Conservation (phyloP, 2,797 vertebrate genomes). For the Oryzias sinensis region DNA sequence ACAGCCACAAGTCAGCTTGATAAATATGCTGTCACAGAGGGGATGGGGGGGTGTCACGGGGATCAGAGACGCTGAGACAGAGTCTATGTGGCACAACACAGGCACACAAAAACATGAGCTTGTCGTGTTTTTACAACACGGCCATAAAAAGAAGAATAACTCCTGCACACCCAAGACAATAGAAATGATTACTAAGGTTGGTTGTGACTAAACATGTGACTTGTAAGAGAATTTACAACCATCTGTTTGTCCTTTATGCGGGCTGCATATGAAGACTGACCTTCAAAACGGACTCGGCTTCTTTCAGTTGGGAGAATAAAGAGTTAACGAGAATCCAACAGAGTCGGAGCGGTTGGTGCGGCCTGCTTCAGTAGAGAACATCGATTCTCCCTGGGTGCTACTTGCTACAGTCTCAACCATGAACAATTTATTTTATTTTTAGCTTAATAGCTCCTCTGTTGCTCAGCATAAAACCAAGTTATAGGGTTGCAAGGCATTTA, state of each 20-base stretch:
- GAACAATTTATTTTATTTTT: slow-evolving; percentile 76
- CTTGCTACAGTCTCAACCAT: slow-evolving; percentile 57
- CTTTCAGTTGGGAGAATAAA: slow-evolving; percentile 26
- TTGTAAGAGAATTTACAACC: slow-evolving; percentile 21
- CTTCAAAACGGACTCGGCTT: slow-evolving; percentile 9
- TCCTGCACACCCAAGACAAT: slow-evolving; percentile 1
- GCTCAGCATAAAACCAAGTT: slow-evolving; percentile 47
- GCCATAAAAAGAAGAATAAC: slow-evolving; percentile 21
- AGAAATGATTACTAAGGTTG: slow-evolving; percentile 11
- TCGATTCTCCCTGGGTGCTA: slow-evolving; percentile 59
- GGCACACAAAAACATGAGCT: slow-evolving; percentile 8
- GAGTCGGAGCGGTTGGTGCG: slow-evolving; percentile 51
- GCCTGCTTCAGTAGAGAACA: slow-evolving; percentile 47
- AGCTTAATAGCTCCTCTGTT: slow-evolving; percentile 55
- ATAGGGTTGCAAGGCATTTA: slow-evolving; percentile 26
- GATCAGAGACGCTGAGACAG: slow-evolving; percentile 10
- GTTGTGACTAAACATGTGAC: slow-evolving; percentile 8
- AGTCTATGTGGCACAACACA: slow-evolving; percentile 13
- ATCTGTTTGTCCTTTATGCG: background rate
- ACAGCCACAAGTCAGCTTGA: slow-evolving; percentile 24
- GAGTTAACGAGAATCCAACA: slow-evolving; percentile 42
- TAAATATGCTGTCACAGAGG: slow-evolving; percentile 29
- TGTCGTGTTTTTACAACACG: slow-evolving; percentile 2
- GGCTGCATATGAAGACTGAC: slow-evolving; percentile 2
- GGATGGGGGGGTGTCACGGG: slow-evolving; percentile 8